Conservation (phyloP, 2,888 invertebrate species). For the Synanthedon formicaeformis region DNA sequence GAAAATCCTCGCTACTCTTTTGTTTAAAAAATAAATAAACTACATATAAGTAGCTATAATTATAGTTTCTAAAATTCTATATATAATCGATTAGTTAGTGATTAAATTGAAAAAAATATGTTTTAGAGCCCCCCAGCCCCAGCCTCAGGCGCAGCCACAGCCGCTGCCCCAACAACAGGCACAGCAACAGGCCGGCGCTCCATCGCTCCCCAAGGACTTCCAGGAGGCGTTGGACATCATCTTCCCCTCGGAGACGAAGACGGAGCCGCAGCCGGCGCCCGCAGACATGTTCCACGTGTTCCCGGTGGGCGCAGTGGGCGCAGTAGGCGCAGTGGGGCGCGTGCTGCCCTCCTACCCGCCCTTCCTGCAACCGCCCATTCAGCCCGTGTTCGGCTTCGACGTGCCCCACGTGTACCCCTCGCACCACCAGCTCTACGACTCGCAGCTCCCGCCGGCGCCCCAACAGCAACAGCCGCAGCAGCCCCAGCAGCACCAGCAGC, state of each 20-base stretch:
- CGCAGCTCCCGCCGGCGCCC: conserved; percentile 44
- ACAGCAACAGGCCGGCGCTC: conserved; percentile 17
- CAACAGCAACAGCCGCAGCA: neutral
- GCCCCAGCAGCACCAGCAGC: conserved; percentile 16
- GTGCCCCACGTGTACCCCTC: conserved; percentile 33
- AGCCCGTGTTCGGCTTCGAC: conserved; percentile 28
- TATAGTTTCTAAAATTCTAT: too few relatives aligned
- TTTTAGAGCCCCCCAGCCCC: neutral
- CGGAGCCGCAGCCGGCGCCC: conserved; percentile 15
- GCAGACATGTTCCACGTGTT: conserved; percentile 17
- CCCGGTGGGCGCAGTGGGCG: conserved; percentile 11
- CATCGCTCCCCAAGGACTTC: conserved; percentile 70
- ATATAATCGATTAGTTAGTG: too few relatives aligned
- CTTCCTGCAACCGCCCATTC: conserved; percentile 22
- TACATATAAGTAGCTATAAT: too few relatives aligned
- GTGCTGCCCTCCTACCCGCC: conserved; percentile 25
- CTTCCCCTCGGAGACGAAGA: conserved; percentile 61
- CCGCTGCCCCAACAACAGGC: neutral
- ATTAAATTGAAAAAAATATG: too few relatives aligned
- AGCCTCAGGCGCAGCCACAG: neutral
- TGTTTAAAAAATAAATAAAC: too few relatives aligned
- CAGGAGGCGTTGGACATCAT: conserved; percentile 77
- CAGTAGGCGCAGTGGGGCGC: conserved; percentile 14
- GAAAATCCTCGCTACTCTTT: too few relatives aligned
- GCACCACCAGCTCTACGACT: conserved; percentile 48